These are phyloP conservation scores for Sander vitreus DNA, from an alignment of 2,113 vertebrate genomes.

Conservation along the genomic window DNA sequence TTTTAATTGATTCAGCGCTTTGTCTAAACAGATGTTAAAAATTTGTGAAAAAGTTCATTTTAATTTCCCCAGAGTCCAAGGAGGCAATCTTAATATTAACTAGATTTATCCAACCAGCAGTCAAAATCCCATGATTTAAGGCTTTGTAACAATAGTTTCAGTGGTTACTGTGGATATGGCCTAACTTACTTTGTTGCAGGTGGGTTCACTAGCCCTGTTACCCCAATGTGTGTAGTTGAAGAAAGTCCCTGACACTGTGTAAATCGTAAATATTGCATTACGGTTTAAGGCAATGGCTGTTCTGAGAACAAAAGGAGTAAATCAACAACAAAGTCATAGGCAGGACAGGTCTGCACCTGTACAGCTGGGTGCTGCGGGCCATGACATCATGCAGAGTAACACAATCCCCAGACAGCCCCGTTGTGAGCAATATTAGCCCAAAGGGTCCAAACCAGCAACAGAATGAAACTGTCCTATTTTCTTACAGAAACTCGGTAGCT, in stretches of 20 bases:
- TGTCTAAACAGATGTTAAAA: too few relatives aligned
- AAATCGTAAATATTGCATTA: constrained; percentile 54
- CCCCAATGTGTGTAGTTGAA: constrained; percentile 27
- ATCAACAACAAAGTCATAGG: constrained; percentile 66
- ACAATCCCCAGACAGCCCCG: constrained; percentile 40
- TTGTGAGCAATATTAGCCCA: constrained; percentile 35
- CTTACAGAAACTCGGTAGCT: background rate
- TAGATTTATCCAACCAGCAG: too few relatives aligned
- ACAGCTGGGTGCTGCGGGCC: constrained; percentile 54
- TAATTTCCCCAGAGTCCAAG: too few relatives aligned
- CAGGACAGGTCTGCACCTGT: constrained; percentile 71
- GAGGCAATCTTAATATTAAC: too few relatives aligned
- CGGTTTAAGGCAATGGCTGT: constrained; percentile 40
- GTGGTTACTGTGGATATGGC: background rate
- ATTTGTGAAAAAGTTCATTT: too few relatives aligned
- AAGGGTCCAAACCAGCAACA: constrained; percentile 12
- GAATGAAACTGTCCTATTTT: background rate
- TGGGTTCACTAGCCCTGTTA: background rate
- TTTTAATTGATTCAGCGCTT: too few relatives aligned
- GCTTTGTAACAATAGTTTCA: background rate
- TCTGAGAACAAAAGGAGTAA: constrained; percentile 62
- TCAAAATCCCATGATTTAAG: too few relatives aligned
- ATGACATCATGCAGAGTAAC: constrained; percentile 59
- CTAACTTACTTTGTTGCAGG: constrained; percentile 10
- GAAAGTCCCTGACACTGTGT: constrained; percentile 41